These are phyloP conservation scores for Crocidura indochinensis DNA, from an alignment of 2,797 vertebrate genomes.

Conservation along the genomic window DNA sequence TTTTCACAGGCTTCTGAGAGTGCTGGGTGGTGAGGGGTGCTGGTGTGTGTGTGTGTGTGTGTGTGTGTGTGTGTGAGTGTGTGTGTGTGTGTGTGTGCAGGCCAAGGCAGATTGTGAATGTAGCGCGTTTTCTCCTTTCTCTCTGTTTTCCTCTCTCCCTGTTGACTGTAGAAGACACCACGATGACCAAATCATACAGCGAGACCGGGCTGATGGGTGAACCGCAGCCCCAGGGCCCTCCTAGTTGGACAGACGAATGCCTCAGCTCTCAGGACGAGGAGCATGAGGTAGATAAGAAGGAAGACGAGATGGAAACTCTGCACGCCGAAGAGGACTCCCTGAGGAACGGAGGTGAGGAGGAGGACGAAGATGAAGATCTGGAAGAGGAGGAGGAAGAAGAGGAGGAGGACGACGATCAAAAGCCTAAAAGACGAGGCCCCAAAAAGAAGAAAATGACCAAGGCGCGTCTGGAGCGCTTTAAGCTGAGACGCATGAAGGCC, in stretches of 20 bases:
- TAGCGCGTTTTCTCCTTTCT: slow-evolving; percentile 52
- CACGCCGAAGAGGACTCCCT: slow-evolving; percentile 89
- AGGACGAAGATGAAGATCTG: slow-evolving; percentile 94
- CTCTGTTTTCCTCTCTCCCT: slow-evolving; percentile 76
- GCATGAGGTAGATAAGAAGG: slow-evolving; percentile 92
- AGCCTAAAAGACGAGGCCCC: slow-evolving; percentile 97
- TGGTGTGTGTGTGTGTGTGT: background rate
- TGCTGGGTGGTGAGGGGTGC: background rate
- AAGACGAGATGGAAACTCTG: slow-evolving; percentile 90
- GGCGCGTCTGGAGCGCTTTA: slow-evolving; percentile 97
- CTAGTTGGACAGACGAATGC: slow-evolving; percentile 93
- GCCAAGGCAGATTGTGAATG: slow-evolving; percentile 63
- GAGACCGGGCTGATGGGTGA: slow-evolving; percentile 93
- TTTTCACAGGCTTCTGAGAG: slow-evolving; percentile 3
- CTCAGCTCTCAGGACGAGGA: slow-evolving; percentile 94
- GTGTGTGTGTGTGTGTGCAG: no score
- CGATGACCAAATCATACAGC: slow-evolving; percentile 97
- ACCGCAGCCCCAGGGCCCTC: slow-evolving; percentile 91
- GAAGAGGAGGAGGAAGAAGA: slow-evolving; percentile 94
- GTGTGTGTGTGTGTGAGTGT: no score
- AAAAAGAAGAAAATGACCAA: slow-evolving; percentile 99
- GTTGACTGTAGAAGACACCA: slow-evolving; percentile 88
- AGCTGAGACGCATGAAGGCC: slow-evolving; percentile 97
- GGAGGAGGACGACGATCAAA: slow-evolving; percentile 95
- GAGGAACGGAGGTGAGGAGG: slow-evolving; percentile 91